These are phyloP conservation scores for Bombyx mori DNA, from an alignment of 1,140 invertebrate genomes.

Conservation along the genomic window ASM3026992v2 NC_085116.1:11597501-11598000, in stretches of 20 bases:
- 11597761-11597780: slow-evolving; percentile 29
- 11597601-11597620: no score
- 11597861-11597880: slow-evolving; percentile 63
- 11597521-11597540: no score
- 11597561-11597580: no score
- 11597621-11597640: no score
- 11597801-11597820: slow-evolving; percentile 50
- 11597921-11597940: slow-evolving; percentile 10
- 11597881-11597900: slow-evolving; percentile 64
- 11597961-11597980: no score
- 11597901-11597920: slow-evolving; percentile 51
- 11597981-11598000: no score
- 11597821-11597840: slow-evolving; percentile 59
- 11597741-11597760: slow-evolving; percentile 27
- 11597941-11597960: no score
- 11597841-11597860: slow-evolving; percentile 38
- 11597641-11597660: no score
- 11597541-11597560: no score
- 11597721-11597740: slow-evolving; percentile 21
- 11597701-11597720: slow-evolving; percentile 12
- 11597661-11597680: slow-evolving; percentile 3
- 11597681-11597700: slow-evolving; percentile 8
- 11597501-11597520: no score
- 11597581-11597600: no score
- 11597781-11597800: slow-evolving; percentile 36